Evolutionary conservation across 2,888 invertebrate genomes (phyloP).

Genomic region (Tillus elongatus): DNA sequence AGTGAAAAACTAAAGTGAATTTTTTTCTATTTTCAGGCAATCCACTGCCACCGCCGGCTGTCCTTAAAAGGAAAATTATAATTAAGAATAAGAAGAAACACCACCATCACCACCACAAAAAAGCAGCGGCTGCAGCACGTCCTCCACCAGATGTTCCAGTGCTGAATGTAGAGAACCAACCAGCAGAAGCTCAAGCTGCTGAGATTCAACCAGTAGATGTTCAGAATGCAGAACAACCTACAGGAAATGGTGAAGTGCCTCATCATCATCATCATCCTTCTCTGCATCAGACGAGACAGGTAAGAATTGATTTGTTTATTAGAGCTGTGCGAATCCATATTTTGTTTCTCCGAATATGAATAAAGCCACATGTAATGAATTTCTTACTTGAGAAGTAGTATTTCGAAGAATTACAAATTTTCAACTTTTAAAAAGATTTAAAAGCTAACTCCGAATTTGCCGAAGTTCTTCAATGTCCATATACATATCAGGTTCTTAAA

Average conservation of each 20-base stretch:
- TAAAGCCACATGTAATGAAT: too few species aligned
- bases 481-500: too few species aligned
- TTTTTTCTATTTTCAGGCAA: conserved; percentile 47
- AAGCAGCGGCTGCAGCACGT: conserved; percentile 14
- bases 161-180: conserved; percentile 35
- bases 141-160: conserved; percentile 40
- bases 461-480: too few species aligned
- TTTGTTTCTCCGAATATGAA: too few species aligned
- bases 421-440: too few species aligned
- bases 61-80: conserved; percentile 81
- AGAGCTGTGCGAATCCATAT: too few species aligned
- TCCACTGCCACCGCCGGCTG: conserved; percentile 76
- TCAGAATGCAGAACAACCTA: conserved; percentile 26
- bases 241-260: conserved; percentile 54
- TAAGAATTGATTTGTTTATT: conserved; percentile 22
- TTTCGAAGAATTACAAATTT: too few species aligned
- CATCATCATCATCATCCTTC: conserved; percentile 54
- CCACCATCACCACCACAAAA: conserved; percentile 63
- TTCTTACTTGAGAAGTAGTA: too few species aligned
- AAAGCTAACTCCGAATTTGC: too few species aligned
- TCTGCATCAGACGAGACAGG: conserved; percentile 49
- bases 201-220: conserved; percentile 15
- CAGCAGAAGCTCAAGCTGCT: conserved; percentile 8
- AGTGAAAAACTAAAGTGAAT: too few species aligned
- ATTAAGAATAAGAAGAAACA: conserved; percentile 97